Percentiles rank a stretch among this genome's conserved stretches.
Conservation (phyloP, 2,888 invertebrate species). For the Actias luna region DNA sequence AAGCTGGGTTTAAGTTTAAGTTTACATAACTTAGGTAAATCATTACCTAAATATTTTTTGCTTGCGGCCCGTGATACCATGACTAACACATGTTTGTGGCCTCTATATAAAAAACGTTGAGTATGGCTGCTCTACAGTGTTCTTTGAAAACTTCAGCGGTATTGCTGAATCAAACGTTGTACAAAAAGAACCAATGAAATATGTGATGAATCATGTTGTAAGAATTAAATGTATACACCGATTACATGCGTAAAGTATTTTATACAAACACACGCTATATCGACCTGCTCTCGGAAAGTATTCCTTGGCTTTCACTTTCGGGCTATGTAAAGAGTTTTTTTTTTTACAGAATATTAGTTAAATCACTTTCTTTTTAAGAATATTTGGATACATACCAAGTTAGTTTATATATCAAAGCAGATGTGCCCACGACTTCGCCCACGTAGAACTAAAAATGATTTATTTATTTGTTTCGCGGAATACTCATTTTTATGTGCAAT, state of each 20-base stretch:
- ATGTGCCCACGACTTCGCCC: no score
- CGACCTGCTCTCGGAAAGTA: neutral
- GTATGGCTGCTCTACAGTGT: neutral
- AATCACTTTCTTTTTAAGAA: no score
- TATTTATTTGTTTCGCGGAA: no score
- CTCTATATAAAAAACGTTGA: neutral
- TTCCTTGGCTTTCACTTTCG: neutral
- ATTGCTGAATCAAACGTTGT: neutral
- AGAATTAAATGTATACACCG: conserved; percentile 3
- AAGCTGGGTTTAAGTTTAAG: no score
- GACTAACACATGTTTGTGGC: no score
- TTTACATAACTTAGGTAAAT: no score
- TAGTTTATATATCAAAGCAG: no score
- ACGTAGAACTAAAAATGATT: no score
- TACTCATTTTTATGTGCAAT: no score
- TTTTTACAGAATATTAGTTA: neutral
- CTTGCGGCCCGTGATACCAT: no score
- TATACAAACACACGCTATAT: neutral
- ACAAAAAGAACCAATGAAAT: neutral
- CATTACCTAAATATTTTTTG: no score
- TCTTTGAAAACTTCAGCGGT: neutral
- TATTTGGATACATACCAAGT: no score
- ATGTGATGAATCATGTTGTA: conserved; percentile 1
- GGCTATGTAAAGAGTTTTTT: neutral
- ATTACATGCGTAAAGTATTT: neutral